Evolutionary conservation across 2,113 vertebrate species (phyloP), one percentile per base, ranked within the genome.

Genomic region (Penelope pileata): DNA sequence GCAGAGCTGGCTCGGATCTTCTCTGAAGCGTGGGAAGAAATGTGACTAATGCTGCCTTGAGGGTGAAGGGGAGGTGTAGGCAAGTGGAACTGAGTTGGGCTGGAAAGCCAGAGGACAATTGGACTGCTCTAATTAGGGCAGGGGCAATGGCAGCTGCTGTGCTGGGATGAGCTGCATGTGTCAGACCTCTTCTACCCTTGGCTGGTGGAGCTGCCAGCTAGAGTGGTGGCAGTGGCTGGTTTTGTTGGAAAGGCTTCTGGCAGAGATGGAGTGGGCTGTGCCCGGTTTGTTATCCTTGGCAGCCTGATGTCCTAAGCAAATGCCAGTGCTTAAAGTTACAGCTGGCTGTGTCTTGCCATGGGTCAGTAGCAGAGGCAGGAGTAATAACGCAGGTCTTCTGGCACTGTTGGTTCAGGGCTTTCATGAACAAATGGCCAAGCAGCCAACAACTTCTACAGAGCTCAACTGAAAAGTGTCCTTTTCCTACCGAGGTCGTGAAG

Each of bases 181-280:
- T n/a, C n/a, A 50, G 45, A 64, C 29, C 12, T 24, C 16, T 63
- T 77, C 8, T 19, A 83, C 6, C 4, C 18, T 76, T 16, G 0
- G 2, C 0, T 56, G 32, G 26, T 79, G 51, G 62, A 79, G 69
- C 40, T 90, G 32, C 40, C 30, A 47, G 19, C 16, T 16, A 53
- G 19, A 14, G n/a, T 3, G 2, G n/a, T 8, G 1, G 30, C 6
- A 10, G 21, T 43, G 24, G 16, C 32, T 15, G 5, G 29, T 17
- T 59, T 62, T 66, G 29, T n/a, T 68, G 34, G 73, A 69, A 78
- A 32, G 30, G 12, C 29, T 64, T 75, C 51, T 45, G 51, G 29
- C 42, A 74, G 47, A 58, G 58, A 45, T 13, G 19, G 83, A 40
- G 27, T 73, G 36, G 36, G 2, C 53, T 30, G 68, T 70, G 34